Evolutionary conservation across 2,888 invertebrate genomes (phyloP), one percentile per base, ranked within the genome.

Genomic region (Zele albiditarsus): DNA sequence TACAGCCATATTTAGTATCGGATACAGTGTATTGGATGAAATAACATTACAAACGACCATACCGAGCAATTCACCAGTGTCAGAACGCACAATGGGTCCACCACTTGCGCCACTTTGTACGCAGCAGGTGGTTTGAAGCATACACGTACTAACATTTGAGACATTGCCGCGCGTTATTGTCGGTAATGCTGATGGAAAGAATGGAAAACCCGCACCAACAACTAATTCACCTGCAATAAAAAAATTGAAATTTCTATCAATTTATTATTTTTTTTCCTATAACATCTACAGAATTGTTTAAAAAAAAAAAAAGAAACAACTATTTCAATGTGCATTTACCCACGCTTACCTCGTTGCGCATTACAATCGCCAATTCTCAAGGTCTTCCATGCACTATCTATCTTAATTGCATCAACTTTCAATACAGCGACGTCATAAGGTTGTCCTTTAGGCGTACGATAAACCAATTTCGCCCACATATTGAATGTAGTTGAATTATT

Each of bases 81-180:
- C 83, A 69, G 90, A 82, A 23, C 91, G 89, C 81, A 92, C 89
- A 81, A 93, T 91, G 4, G 93, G 92, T 0, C 93, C 93, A 2
- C 93, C 93, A 78, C 93, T 93, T 80, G 91, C 91, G 0, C 93
- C 93, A 0, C 92, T 92, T 84, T 93, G 92, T 12, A 93, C 91
- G 84, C 92, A 92, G 83, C 93, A 93, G 0, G 92, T 92, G 0
- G 93, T 93, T 84, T 92, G 92, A 73, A 93, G 84, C 91, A 92
- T 91, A 76, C 90, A 91, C 0, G 90, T 89, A 20, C 91, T 90
- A 38, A 89, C 89, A 80, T 91, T 91, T 82, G 91, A 91, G 31
- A 93, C 88, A 82, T 91, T 90, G 0, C 93, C 93, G 20, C 90
- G 88, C 4, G 92, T 92, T 62, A 93, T 88, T 0, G 91, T 92